phyloP scores from a whole-genome alignment of 1,140 invertebrate species.

The Monomorium pharaonis region DNA sequence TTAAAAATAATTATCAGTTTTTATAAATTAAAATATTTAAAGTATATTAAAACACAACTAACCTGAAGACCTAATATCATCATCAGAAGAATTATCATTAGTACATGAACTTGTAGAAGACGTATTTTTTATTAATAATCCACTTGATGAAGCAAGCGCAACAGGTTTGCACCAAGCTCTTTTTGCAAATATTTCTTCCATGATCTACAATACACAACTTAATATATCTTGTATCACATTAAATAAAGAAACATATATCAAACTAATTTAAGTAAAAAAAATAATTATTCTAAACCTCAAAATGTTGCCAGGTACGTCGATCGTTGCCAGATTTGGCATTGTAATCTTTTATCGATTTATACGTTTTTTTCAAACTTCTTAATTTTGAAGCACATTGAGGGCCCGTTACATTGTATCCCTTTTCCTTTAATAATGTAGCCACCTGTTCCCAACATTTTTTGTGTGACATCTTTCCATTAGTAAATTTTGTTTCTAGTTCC shows the following conservation, averaged over 20 bases:
- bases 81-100: not conserved
- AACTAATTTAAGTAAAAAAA: not conserved
- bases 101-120: not conserved
- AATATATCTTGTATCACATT: too few relatives aligned
- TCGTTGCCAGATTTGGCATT: constrained; percentile 50
- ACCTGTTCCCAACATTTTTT: constrained; percentile 14
- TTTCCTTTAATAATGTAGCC: not conserved
- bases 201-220: constrained; percentile 24
- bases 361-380: constrained; percentile 48
- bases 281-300: too few relatives aligned
- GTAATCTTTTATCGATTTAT: constrained; percentile 48
- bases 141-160: constrained; percentile 43
- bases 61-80: not conserved
- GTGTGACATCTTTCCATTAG: not conserved
- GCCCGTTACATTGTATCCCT: not conserved
- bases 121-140: not conserved
- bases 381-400: constrained; percentile 44
- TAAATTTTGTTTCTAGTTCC: not conserved
- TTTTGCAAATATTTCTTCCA: constrained; percentile 51
- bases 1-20: not conserved
- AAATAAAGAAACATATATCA: not conserved
- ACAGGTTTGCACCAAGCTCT: constrained; percentile 47
- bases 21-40: too few relatives aligned
- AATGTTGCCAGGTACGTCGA: constrained; percentile 8
- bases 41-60: too few relatives aligned